Evolutionary conservation across 2,888 invertebrate species (phyloP).

Genomic region (Deilephila elpenor): DNA sequence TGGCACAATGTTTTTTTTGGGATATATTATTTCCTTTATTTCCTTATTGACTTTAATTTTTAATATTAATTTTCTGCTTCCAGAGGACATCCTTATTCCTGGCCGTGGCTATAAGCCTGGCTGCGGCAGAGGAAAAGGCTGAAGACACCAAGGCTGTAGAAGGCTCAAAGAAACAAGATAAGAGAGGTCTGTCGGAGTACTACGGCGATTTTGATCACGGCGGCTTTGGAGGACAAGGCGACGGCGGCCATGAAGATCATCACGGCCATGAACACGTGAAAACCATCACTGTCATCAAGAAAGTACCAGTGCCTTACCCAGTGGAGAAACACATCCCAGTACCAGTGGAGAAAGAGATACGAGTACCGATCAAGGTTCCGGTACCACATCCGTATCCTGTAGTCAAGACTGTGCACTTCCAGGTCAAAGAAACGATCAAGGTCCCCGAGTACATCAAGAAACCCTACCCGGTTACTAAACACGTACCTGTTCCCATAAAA

Average conservation of each 20-base stretch:
- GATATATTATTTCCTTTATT: no score
- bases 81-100: constrained; percentile 80
- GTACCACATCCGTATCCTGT: constrained; percentile 89
- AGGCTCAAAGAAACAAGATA: constrained; percentile 82
- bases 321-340: constrained; percentile 88
- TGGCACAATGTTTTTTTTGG: neutral
- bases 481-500: constrained; percentile 87
- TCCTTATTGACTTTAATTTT: neutral
- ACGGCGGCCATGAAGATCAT: constrained; percentile 47
- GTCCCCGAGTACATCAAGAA: constrained; percentile 88
- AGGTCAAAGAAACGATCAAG: constrained; percentile 87
- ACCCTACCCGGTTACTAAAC: constrained; percentile 88
- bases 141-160: constrained; percentile 78
- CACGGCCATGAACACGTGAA: constrained; percentile 82
- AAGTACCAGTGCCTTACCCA: constrained; percentile 89
- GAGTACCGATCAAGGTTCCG: constrained; percentile 88
- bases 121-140: constrained; percentile 83
- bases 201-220: constrained; percentile 71
- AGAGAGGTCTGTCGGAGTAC: constrained; percentile 82
- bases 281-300: constrained; percentile 88
- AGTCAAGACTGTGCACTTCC: constrained; percentile 87
- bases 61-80: constrained; percentile 46
- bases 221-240: constrained; percentile 42
- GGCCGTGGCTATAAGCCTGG: constrained; percentile 83
- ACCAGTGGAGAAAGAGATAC: constrained; percentile 88